phyloP scores from a whole-genome alignment of 2,888 invertebrate species.

The Diaphora mendica region DNA sequence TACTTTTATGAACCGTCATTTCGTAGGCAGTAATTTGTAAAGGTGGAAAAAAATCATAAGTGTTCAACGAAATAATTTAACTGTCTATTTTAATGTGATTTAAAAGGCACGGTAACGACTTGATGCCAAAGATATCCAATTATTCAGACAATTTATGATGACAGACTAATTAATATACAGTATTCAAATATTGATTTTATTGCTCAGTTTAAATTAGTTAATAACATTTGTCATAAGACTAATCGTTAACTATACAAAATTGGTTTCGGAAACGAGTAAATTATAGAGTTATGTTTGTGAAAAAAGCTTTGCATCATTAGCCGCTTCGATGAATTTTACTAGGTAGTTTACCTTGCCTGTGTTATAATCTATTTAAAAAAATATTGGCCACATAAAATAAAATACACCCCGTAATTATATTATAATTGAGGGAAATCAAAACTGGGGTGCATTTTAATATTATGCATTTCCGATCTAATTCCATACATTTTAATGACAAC shows the following conservation, averaged over 20 bases:
- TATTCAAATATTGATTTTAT: slow-evolving; percentile 59
- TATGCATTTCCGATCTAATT: slow-evolving; percentile 30
- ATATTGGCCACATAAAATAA: slow-evolving; percentile 20
- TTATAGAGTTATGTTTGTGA: slow-evolving; percentile 36
- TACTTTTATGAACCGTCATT: slow-evolving; percentile 44
- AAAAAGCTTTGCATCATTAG: slow-evolving; percentile 42
- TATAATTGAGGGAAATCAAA: slow-evolving; percentile 24
- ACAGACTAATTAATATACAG: slow-evolving; percentile 54
- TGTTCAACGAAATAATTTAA: slow-evolving; percentile 53
- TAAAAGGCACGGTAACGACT: slow-evolving; percentile 48
- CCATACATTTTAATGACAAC: slow-evolving; percentile 33
- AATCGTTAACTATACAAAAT: slow-evolving; percentile 48
- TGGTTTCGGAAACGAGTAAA: slow-evolving; percentile 48
- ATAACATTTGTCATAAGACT: slow-evolving; percentile 44
- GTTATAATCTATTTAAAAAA: slow-evolving; percentile 5
- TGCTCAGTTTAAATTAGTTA: slow-evolving; percentile 54
- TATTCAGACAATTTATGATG: slow-evolving; percentile 54
- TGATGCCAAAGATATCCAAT: slow-evolving; percentile 55
- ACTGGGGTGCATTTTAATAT: slow-evolving; percentile 25
- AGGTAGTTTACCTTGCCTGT: slow-evolving; percentile 13
- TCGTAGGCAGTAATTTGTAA: slow-evolving; percentile 34
- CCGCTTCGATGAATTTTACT: slow-evolving; percentile 42
- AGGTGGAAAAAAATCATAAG: slow-evolving; percentile 37
- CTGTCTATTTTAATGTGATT: slow-evolving; percentile 54
- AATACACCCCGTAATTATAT: slow-evolving; percentile 25